Conservation (phyloP, 30 jellyfish, hydroid and myxozoan species). For the Hydractinia symbiolongicarpus region DNA sequence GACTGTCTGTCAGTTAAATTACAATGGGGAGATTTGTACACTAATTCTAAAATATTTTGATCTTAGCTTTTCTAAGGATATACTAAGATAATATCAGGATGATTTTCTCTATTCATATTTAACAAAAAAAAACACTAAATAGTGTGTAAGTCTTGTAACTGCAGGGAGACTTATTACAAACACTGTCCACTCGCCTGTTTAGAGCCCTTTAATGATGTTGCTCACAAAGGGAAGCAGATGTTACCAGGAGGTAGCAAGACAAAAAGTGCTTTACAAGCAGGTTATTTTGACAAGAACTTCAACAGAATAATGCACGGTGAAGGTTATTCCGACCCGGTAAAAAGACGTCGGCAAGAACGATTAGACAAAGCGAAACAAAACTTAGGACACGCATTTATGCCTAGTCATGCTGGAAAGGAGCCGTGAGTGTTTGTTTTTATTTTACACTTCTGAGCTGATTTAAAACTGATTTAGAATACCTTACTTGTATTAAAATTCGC, state of each 20-base stretch:
- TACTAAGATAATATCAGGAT: no score
- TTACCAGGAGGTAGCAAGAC: constrained; percentile 91
- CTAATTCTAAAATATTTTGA: no score
- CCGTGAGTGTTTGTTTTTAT: constrained; percentile 47
- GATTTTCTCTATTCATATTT: no score
- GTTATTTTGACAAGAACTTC: constrained; percentile 72
- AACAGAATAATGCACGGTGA: constrained; percentile 74
- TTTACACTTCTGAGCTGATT: background rate
- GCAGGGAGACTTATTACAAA: no score
- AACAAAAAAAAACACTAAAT: no score
- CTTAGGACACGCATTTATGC: constrained; percentile 77
- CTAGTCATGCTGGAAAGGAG: constrained; percentile 87
- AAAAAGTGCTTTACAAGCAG: constrained; percentile 73
- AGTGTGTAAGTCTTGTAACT: no score
- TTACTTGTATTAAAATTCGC: no score
- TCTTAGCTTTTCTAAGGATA: no score
- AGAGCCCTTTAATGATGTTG: constrained; percentile 81
- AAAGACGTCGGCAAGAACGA: constrained; percentile 78
- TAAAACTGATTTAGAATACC: no score
- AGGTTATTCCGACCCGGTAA: constrained; percentile 80
- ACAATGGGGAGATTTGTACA: no score
- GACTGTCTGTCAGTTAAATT: no score
- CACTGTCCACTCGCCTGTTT: no score
- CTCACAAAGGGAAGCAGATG: constrained; percentile 89
- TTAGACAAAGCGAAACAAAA: constrained; percentile 48